Percentiles rank a stretch among this genome's conserved stretches.
phyloP scores from a whole-genome alignment of 2,888 invertebrate genomes.

The Stenodema calcarata region DNA sequence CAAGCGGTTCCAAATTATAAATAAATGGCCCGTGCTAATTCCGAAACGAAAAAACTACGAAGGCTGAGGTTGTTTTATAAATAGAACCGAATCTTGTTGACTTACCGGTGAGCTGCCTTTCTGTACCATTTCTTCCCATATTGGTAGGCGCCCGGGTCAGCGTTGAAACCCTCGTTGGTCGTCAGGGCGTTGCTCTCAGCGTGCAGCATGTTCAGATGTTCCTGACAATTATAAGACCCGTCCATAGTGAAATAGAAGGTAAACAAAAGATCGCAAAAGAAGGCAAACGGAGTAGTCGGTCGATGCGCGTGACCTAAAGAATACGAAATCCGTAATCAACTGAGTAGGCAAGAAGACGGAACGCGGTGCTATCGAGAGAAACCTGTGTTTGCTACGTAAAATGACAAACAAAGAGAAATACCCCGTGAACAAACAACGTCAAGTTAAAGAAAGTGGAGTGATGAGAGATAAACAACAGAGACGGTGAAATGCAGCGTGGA shows the following conservation, averaged over 20 bases:
- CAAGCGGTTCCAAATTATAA: too few relatives aligned
- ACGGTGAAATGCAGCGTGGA: too few relatives aligned
- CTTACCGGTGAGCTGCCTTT: constrained; percentile 39
- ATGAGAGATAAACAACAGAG: too few relatives aligned
- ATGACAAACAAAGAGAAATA: too few relatives aligned
- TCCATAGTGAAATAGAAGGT: background rate
- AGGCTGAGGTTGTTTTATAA: background rate
- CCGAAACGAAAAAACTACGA: background rate
- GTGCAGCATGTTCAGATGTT: constrained; percentile 6
- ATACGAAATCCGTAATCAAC: too few relatives aligned
- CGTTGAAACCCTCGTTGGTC: background rate
- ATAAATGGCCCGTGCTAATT: background rate
- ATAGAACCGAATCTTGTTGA: background rate
- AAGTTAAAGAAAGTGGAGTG: too few relatives aligned
- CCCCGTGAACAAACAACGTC: too few relatives aligned
- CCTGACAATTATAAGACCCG: constrained; percentile 17
- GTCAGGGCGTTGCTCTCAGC: background rate
- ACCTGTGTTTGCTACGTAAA: too few relatives aligned
- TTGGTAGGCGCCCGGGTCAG: background rate
- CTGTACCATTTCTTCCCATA: constrained; percentile 39
- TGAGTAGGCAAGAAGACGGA: too few relatives aligned
- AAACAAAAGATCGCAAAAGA: background rate
- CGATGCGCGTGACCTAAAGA: too few relatives aligned
- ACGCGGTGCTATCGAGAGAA: too few relatives aligned
- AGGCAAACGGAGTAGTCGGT: too few relatives aligned